phyloP scores from a whole-genome alignment of 2,113 vertebrate species.

The Eidolon helvum region DNA sequence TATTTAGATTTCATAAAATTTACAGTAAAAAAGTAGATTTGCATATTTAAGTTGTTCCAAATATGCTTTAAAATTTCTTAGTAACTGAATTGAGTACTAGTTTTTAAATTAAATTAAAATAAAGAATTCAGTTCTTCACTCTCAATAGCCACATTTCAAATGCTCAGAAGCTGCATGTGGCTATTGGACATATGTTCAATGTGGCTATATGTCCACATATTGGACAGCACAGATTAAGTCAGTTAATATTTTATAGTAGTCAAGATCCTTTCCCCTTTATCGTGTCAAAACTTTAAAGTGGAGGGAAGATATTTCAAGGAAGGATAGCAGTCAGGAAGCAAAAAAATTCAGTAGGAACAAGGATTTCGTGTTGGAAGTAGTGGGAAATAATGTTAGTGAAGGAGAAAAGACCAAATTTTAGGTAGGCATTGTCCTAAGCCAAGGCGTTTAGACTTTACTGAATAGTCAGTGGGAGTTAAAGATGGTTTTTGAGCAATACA shows the following conservation, averaged over 20 bases:
- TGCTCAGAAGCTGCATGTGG: background rate
- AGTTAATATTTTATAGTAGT: background rate
- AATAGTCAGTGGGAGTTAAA: background rate
- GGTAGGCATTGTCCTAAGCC: background rate
- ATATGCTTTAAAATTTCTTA: background rate
- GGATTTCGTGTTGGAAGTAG: background rate
- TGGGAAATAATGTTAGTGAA: background rate
- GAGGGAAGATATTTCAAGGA: background rate
- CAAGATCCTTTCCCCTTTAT: background rate
- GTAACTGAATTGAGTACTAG: background rate
- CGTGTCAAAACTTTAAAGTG: background rate
- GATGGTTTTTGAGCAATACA: background rate
- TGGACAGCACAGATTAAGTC: background rate
- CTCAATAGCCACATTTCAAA: background rate
- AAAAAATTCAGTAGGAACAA: background rate
- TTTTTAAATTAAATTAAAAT: background rate
- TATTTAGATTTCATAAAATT: constrained; percentile 12
- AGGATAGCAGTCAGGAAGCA: background rate
- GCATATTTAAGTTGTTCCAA: background rate
- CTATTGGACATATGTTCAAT: no score
- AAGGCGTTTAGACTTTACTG: background rate
- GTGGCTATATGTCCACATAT: background rate
- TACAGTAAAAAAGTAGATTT: background rate
- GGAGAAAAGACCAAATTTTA: background rate
- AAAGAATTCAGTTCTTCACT: background rate